These are phyloP conservation scores for Leuciscus waleckii DNA, from an alignment of 2,797 vertebrate species.

Conservation along the genomic window DNA sequence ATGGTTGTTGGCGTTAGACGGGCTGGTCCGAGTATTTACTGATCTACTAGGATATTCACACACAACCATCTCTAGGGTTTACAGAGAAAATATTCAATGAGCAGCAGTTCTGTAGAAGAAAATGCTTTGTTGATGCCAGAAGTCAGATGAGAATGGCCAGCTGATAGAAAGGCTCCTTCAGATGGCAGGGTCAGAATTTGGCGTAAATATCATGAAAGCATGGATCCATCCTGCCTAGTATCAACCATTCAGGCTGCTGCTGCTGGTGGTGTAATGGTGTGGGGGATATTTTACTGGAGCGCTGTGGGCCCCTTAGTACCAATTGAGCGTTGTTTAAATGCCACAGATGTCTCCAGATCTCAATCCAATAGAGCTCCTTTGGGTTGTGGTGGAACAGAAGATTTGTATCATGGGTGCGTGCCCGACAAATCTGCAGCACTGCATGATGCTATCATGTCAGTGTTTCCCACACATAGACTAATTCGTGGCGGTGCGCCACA, in stretches of 20 bases:
- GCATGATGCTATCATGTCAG: conserved; percentile 30
- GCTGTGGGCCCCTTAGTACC: not conserved
- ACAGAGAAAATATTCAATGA: too few species aligned
- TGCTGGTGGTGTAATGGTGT: not conserved
- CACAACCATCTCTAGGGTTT: too few species aligned
- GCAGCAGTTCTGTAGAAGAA: too few species aligned
- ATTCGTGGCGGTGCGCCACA: too few species aligned
- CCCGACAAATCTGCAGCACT: conserved; percentile 55
- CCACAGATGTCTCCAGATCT: not conserved
- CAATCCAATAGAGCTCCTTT: not conserved
- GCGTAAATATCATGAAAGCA: conserved; percentile 49
- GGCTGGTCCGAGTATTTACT: too few species aligned
- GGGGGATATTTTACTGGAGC: not conserved
- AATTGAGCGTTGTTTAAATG: not conserved
- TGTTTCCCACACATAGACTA: too few species aligned
- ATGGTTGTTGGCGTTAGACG: too few species aligned
- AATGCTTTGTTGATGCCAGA: too few species aligned
- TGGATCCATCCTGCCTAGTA: not conserved
- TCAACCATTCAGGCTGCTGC: not conserved
- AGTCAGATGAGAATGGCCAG: too few species aligned
- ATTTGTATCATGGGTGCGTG: conserved; percentile 46
- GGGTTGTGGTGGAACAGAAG: conserved; percentile 45
- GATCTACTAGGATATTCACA: too few species aligned
- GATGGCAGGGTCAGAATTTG: conserved; percentile 51
- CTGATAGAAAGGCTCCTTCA: too few species aligned